Base-by-base conservation (phyloP, 1,140 invertebrate genomes). In the Pseudomyrmex sp. region DNA sequence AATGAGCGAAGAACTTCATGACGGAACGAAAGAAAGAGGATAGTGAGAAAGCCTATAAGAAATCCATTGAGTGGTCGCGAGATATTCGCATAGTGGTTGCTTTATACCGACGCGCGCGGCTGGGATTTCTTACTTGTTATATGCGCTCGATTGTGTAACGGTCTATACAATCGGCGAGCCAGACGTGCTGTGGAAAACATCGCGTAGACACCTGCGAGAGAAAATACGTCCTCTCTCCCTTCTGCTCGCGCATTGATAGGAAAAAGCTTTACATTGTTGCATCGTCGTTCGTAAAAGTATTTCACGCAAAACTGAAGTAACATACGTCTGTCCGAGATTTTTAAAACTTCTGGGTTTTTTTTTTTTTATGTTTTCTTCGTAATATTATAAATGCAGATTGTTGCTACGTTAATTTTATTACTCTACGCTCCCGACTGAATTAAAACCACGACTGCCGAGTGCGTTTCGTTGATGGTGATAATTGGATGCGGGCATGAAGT, bases 401-500 rank as follows among this genome's bases (percentile, higher is more conserved):
- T 35, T 35, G 35, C 35, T 35, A 35, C 35, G 35, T 35, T 35
- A 35, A 35, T 35, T 35, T 35, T 10, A 48, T 12, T n/a, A 9
- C 35, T 13, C 2, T n/a, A 74, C 44, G 15, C 56, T 23, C 56
- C 72, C 15, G 8, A 46, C 46, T 15, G 18, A 2, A 8, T 44
- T 74, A 56, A 74, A 61, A 23, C 12, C 59, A 7, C 44, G 20
- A 58, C 13, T 15, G 8, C 56, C 58, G 74, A 48, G 48, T 74
- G 73, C 23, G 68, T 83, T 87, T 85, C 54, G 80, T 84, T 84
- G 70, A 85, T 85, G 26, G 69, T 50, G 72, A 82, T 77, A 74
- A 86, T 44, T 72, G 63, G 13, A 58, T 52, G 13, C 50, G 50
- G 10, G 26, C 35, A 83, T 46, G 63, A 58, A 59, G 77, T 9